phyloP scores from a whole-genome alignment of 2,888 invertebrate species.

The Lutraria lutraria region DNA sequence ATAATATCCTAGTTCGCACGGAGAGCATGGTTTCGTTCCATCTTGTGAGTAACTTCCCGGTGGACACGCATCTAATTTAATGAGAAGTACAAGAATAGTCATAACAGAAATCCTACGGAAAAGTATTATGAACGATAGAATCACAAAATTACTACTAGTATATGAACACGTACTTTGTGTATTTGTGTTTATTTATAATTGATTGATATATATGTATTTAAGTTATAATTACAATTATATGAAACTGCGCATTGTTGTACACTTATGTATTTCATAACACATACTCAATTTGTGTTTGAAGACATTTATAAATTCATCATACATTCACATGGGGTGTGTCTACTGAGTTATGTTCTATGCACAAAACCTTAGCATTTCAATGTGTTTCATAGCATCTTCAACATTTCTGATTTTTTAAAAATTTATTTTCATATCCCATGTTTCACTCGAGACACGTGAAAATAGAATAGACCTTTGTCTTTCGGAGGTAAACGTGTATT shows the following conservation, averaged over 20 bases:
- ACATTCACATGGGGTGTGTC: background rate
- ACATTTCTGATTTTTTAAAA: background rate
- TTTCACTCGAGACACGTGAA: too few species aligned
- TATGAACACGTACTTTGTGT: background rate
- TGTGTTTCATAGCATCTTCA: background rate
- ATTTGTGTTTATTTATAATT: too few species aligned
- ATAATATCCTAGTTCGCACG: conserved; percentile 54
- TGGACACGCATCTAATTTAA: conserved; percentile 49
- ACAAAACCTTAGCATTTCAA: background rate
- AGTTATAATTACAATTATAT: too few species aligned
- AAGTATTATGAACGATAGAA: background rate
- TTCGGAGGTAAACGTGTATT: background rate
- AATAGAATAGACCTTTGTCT: background rate
- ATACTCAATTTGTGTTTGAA: too few species aligned
- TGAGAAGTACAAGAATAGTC: background rate
- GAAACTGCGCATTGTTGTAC: too few species aligned
- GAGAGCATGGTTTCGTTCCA: conserved; percentile 53
- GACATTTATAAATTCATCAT: too few species aligned
- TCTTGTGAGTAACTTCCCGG: conserved; percentile 50
- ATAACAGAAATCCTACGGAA: background rate
- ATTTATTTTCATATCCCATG: background rate
- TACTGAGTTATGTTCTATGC: background rate
- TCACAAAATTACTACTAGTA: background rate
- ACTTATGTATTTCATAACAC: too few species aligned
- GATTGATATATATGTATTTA: too few species aligned